Percentiles rank a stretch among this genome's conserved stretches.
These are phyloP conservation scores for Lytechinus pictus DNA, from an alignment of 35 echinoderm and acorn worm genomes.

Conservation along the genomic window DNA sequence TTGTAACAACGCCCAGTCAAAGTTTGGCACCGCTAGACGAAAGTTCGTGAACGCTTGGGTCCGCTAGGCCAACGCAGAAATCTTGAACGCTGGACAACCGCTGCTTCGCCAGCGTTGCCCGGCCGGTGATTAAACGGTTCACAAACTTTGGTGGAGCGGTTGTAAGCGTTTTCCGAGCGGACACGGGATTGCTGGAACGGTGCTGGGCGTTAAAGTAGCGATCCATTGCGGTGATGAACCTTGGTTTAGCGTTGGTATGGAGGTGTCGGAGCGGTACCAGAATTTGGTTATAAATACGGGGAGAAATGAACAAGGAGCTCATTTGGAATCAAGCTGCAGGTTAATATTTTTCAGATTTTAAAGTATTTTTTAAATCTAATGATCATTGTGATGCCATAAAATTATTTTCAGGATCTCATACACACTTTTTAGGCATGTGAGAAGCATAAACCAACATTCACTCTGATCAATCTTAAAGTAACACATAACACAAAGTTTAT, in stretches of 20 bases:
- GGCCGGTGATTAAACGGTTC: constrained; percentile 30
- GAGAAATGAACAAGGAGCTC: too few relatives aligned
- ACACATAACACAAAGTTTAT: too few relatives aligned
- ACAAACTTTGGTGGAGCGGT: constrained; percentile 24
- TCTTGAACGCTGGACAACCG: constrained; percentile 41
- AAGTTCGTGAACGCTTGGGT: constrained; percentile 26
- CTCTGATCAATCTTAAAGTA: too few relatives aligned
- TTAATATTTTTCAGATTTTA: too few relatives aligned
- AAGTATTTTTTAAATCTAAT: too few relatives aligned
- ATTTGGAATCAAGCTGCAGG: too few relatives aligned
- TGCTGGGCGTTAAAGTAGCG: constrained; percentile 24
- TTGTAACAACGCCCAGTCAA: constrained; percentile 15
- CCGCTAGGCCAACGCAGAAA: constrained; percentile 38
- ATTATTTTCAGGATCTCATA: too few relatives aligned
- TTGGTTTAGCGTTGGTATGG: constrained; percentile 45
- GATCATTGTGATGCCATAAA: too few relatives aligned
- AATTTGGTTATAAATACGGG: too few relatives aligned
- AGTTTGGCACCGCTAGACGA: constrained; percentile 44
- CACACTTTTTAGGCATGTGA: too few relatives aligned
- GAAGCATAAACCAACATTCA: too few relatives aligned
- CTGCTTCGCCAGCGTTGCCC: constrained; percentile 40
- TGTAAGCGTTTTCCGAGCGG: constrained; percentile 44
- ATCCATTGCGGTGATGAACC: constrained; percentile 45
- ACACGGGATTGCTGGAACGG: constrained; percentile 44
- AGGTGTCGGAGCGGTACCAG: constrained; percentile 41